Percentiles rank a stretch among this genome's conserved stretches.
phyloP scores from a whole-genome alignment of 92 coral and sea anemone genomes.

The Pocillopora grandis region DNA sequence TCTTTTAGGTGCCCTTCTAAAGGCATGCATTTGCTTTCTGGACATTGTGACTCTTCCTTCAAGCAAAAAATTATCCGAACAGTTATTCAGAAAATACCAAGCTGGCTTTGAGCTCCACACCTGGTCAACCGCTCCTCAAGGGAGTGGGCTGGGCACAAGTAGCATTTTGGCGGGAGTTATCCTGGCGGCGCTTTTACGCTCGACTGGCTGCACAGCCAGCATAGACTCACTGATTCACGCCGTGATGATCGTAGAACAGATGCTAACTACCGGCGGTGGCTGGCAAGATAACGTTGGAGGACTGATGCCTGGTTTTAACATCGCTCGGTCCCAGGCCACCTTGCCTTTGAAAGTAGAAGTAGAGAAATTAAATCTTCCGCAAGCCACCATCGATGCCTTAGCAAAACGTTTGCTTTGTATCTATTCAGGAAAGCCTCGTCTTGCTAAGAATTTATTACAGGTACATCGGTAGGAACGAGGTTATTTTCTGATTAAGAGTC shows the following conservation, averaged over 20 bases:
- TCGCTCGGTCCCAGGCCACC: slow-evolving; percentile 85
- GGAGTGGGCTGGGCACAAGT: slow-evolving; percentile 98
- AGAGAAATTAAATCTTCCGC: slow-evolving; percentile 56
- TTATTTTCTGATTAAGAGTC: no score
- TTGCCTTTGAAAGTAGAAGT: slow-evolving; percentile 80
- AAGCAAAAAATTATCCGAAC: slow-evolving; percentile 71
- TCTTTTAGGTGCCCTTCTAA: slow-evolving; percentile 79
- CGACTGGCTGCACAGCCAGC: slow-evolving; percentile 78
- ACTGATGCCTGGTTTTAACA: slow-evolving; percentile 89
- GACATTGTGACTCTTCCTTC: slow-evolving; percentile 73
- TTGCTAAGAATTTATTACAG: slow-evolving; percentile 96
- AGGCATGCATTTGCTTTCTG: slow-evolving; percentile 87
- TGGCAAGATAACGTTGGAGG: slow-evolving; percentile 99
- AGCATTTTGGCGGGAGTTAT: slow-evolving; percentile 93
- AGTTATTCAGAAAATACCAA: slow-evolving; percentile 69
- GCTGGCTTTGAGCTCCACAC: slow-evolving; percentile 95
- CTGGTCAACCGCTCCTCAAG: slow-evolving; percentile 84
- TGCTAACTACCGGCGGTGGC: slow-evolving; percentile 98
- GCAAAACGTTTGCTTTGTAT: slow-evolving; percentile 71
- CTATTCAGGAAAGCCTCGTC: slow-evolving; percentile 89
- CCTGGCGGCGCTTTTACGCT: slow-evolving; percentile 89
- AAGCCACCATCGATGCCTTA: slow-evolving; percentile 59
- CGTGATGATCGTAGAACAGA: slow-evolving; percentile 92
- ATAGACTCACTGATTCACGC: slow-evolving; percentile 82
- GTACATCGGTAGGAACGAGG: slow-evolving; percentile 19